Base-by-base conservation (phyloP, 2,888 invertebrate species). In the Allophyes oxyacanthae region DNA sequence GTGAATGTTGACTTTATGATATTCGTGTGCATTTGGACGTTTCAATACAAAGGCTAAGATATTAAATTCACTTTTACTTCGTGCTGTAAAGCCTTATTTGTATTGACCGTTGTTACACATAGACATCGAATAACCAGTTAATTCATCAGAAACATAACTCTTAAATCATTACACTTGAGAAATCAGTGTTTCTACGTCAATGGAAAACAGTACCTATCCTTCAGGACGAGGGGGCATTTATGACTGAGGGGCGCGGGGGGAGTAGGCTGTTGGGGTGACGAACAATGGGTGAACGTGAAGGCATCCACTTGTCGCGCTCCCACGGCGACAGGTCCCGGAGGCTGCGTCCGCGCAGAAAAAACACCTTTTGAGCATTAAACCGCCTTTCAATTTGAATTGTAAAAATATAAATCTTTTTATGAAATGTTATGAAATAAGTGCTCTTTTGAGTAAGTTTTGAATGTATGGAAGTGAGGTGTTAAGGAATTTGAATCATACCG, bases 241-340 rank as follows among this genome's bases (percentile, higher is more conserved):
- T 57, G 42, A 42, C 15, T 59, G 34, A 15, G 45, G 46, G 56
- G 61, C 14, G 48, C 53, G 58, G 63, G 53, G 58, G 68, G 71
- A 55, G 56, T 69, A 57, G 72, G 67, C 64, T 72, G 57, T 51
- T 58, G 72, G 64, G 67, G 66, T 76, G 61, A 42, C 65, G 81
- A 92, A 93, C 93, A 93, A 92, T 92, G 79, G 90, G 56, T 65
- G 88, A 84, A 93, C 93, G 93, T 94, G 93, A 87, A 82, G 93
- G 93, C 90, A 93, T 93, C 88, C 93, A 93, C 93, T 93, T 92
- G 93, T 89, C 88, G 89, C 87, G 87, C 81, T 87, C 87, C 82
- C 87, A 87, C 87, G 86, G 81, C 81, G 82, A 81, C 88, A 83
- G 87, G 85, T 86, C 77, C 69, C 76, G 83, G 84, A 87, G 88